Base-by-base conservation (phyloP, 2,888 invertebrate species). In the Drosophila borborema region DNA sequence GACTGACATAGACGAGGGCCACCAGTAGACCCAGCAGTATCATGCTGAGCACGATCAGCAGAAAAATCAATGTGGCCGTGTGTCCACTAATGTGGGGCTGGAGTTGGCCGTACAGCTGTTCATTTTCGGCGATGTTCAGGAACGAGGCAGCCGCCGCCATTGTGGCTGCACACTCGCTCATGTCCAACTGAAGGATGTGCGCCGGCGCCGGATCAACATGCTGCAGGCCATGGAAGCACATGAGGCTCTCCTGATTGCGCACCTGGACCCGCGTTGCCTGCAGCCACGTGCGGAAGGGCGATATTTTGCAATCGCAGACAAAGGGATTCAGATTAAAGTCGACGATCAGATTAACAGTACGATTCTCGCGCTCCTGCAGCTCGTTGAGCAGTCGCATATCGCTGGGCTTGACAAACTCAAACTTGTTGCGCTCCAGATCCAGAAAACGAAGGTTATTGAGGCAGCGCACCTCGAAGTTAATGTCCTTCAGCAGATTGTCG, bases 311-410 rank as follows among this genome's bases (percentile, higher is more conserved):
- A 77, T 96, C 95, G 87, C 96, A 97, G n/a, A 94, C 93, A 59
- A 97, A 95, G 0, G 95, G 96, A 93, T 97, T 97, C 2, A 94
- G 93, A 54, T 94, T 93, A 23, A 96, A 94, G 86, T 96, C 96
- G 0, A 96, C 93, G 36, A 94, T 94, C 36, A 96, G 92, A 74
- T 94, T 93, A 3, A 84, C 87, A 2, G 81, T 88, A 49, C 94
- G 93, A 54, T 91, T 90, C 2, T 92, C 90, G 1, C 82, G 80
- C 43, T 93, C 92, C 16, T 94, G 94, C 54, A 96, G 92, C 31
- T 92, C 91, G 82, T 96, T 95, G 36, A 96, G 93, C 16, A 93
- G 88, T 16, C 93, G 93, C 74, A 95, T 90, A 84, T 96, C 96
- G 51, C 94, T 93, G 23, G 94, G 93, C 38, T 93, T 94, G 41